A percentile compares a stretch with the other conserved stretches of the same genome.
Conservation (phyloP, 30 jellyfish, hydroid and myxozoan species). For the Aurelia aurita region DNA sequence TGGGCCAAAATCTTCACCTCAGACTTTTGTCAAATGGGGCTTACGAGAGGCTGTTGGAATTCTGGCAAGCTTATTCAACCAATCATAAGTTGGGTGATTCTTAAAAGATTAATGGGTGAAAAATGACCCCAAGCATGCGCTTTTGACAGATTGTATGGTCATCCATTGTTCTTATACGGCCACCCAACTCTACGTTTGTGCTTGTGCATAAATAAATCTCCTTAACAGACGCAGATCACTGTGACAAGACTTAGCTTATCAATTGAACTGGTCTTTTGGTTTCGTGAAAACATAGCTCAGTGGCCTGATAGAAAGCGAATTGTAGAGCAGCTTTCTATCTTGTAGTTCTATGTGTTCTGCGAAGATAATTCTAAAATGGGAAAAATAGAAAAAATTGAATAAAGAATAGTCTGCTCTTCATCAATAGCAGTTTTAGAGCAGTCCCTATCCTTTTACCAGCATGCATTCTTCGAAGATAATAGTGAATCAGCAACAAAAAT, state of each 20-base stretch:
- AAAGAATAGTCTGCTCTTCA: no score
- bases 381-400: no score
- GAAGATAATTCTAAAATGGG: no score
- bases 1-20: conserved; percentile 14
- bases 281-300: no score
- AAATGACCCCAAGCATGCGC: conserved; percentile 53
- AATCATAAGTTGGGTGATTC: conserved; percentile 34
- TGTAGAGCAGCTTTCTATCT: no score
- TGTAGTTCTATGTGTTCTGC: no score
- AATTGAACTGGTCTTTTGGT: no score
- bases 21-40: conserved; percentile 26
- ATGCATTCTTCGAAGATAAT: no score
- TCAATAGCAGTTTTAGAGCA: no score
- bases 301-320: no score
- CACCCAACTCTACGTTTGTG: conserved; percentile 63
- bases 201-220: conserved; percentile 54
- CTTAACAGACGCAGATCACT: conserved; percentile 50
- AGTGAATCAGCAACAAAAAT: no score
- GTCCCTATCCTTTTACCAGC: no score
- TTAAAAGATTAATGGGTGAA: conserved; percentile 51
- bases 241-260: conserved; percentile 13
- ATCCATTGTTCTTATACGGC: conserved; percentile 54
- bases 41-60: conserved; percentile 42
- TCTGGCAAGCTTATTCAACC: conserved; percentile 3
- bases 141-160: conserved; percentile 58